Percentiles rank a stretch among this genome's conserved stretches.
These are phyloP conservation scores for Tenrec ecaudatus DNA, from an alignment of 2,113 vertebrate species.

Conservation along the genomic window DNA sequence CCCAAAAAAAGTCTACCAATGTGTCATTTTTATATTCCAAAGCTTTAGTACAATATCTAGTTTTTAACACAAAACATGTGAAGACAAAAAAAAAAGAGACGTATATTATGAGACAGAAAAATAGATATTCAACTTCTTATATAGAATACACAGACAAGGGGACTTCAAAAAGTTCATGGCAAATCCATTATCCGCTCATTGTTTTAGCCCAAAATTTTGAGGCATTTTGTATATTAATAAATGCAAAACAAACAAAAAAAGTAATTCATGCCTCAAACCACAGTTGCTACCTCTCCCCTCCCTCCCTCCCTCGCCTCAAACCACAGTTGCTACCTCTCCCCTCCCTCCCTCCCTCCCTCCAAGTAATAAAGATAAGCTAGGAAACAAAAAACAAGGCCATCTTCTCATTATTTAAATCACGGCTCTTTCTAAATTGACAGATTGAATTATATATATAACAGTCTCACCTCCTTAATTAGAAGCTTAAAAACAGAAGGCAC, in stretches of 20 bases:
- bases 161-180: no score
- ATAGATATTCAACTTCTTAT: neutral
- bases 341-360: no score
- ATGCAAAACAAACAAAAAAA: constrained; percentile 34
- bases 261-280: neutral
- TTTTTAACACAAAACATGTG: neutral
- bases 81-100: neutral
- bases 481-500: constrained; percentile 99
- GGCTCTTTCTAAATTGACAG: constrained; percentile 35
- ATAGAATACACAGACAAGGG: no score
- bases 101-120: neutral
- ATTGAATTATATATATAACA: neutral
- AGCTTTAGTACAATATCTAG: neutral
- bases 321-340: neutral
- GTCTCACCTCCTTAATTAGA: constrained; percentile 97
- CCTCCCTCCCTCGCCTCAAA: no score
- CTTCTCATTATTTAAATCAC: constrained; percentile 33
- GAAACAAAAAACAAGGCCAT: constrained; percentile 30
- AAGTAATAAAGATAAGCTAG: neutral
- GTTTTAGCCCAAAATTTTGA: neutral
- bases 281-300: neutral
- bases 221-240: neutral
- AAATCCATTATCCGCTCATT: no score
- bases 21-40: neutral
- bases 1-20: neutral